These are phyloP conservation scores for Yoshiicerus persimilis DNA, from an alignment of 1,140 invertebrate species.

Conservation along the genomic window DNA sequence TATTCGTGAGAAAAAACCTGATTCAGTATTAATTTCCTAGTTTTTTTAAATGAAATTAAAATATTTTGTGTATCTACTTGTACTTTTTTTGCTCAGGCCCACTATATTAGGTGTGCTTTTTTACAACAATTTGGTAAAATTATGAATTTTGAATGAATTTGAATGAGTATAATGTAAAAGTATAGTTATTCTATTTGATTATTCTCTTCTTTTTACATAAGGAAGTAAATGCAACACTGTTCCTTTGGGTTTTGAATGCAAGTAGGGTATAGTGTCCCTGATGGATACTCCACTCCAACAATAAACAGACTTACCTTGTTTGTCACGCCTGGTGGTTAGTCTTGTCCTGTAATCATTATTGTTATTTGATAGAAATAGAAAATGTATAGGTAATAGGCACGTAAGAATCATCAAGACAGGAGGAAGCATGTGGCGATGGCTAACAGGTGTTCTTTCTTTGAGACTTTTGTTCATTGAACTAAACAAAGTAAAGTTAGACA, in stretches of 20 bases:
- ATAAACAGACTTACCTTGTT: neutral
- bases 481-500: neutral
- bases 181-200: neutral
- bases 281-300: neutral
- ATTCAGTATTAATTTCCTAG: too few relatives aligned
- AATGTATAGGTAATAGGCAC: neutral
- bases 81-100: too few relatives aligned
- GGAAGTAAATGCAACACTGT: neutral
- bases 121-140: too few relatives aligned
- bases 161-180: too few relatives aligned
- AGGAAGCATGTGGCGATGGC: neutral
- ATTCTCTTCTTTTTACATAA: neutral
- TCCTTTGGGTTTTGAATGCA: neutral
- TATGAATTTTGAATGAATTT: too few relatives aligned
- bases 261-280: neutral
- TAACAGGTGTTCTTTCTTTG: slow-evolving; percentile 11
- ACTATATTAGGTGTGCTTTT: too few relatives aligned
- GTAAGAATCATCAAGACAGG: neutral
- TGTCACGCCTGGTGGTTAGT: neutral
- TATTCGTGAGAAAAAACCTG: too few relatives aligned
- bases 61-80: too few relatives aligned
- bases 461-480: slow-evolving; percentile 9
- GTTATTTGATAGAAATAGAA: neutral
- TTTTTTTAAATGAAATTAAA: too few relatives aligned
- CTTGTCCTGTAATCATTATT: neutral